Evolutionary conservation across 2,888 invertebrate genomes (phyloP), one percentile per base, ranked within the genome.

Genomic region (Meteorus cinctellus): DNA sequence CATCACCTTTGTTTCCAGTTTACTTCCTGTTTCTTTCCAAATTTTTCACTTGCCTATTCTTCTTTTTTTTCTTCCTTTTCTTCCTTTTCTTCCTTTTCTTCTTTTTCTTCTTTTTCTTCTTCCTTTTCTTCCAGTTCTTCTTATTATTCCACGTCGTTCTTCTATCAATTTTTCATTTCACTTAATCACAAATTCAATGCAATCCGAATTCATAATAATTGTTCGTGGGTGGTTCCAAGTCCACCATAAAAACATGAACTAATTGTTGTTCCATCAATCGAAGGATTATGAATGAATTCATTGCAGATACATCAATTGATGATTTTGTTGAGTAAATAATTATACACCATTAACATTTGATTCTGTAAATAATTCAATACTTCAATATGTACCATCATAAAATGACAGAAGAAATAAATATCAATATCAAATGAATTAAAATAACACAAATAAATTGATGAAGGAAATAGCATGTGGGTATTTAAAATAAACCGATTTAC

Each of bases 81-180:
- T 48, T 65, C 45, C 41, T 60, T 62, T 62, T 45, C 48, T 63
- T 68, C 68, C 55, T 60, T 34, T 62, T 34, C 73, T n/a, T 78
- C 80, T 82, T 79, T 79, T 78, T 83, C 79, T 80, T 78, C 81
- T 78, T 78, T 72, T 74, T 76, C 79, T 67, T 67, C 62, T 55
- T 51, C 55, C 45, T 34, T 51, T 55, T 48, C 63, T 71, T 70
- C 67, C 45, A 19, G 24, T 68, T 68, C 73, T 24, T 79, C 80
- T 82, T 79, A 79, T 78, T 84, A 78, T 81, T 77, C 81, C 79
- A 78, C 77, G 78, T 78, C 80, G 79, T 76, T 73, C 51, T 78
- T 73, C 59, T 70, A 34, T 10, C 59, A 59, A 72, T 75, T 63
- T 76, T 72, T 51, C 63, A 63, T 65, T 63, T 55, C 55, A 59